Percentiles rank a stretch among this genome's conserved stretches.
Evolutionary conservation across 2,797 vertebrate genomes (phyloP).

Genomic region (Pseudopleuronectes americanus): DNA sequence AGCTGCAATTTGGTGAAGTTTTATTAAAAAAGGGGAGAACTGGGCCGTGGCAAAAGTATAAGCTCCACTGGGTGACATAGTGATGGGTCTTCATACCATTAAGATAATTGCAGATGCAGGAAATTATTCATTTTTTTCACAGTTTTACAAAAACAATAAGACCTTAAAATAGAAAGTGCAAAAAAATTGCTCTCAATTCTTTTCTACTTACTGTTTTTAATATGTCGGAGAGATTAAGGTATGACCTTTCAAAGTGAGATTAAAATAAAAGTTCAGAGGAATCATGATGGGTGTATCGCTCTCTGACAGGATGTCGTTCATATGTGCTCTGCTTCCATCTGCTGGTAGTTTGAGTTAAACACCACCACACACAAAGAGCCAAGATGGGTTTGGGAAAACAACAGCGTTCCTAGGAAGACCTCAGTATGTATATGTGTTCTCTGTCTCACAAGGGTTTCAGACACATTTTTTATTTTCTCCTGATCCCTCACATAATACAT

Average conservation of each 20-base stretch:
- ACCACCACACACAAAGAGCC: not conserved
- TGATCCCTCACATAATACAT: no score
- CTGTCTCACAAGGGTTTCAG: not conserved
- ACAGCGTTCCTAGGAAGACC: not conserved
- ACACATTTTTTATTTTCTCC: not conserved
- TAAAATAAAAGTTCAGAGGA: not conserved
- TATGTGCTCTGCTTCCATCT: slow-evolving; percentile 65
- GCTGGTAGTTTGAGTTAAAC: slow-evolving; percentile 49
- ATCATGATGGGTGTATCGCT: not conserved
- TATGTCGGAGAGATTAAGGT: not conserved
- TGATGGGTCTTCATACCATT: no score
- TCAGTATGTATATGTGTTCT: not conserved
- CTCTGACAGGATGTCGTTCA: not conserved
- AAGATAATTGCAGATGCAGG: no score
- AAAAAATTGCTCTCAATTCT: not conserved
- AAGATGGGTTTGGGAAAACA: not conserved
- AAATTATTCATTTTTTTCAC: not conserved
- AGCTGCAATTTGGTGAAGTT: no score
- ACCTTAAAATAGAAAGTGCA: not conserved
- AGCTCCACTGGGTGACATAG: no score
- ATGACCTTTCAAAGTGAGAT: not conserved
- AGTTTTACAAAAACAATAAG: not conserved
- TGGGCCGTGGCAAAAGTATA: no score
- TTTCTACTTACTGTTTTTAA: no score
- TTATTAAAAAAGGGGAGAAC: no score